Conservation (phyloP, 2,797 vertebrate species). For the Graptemys geographica region DNA sequence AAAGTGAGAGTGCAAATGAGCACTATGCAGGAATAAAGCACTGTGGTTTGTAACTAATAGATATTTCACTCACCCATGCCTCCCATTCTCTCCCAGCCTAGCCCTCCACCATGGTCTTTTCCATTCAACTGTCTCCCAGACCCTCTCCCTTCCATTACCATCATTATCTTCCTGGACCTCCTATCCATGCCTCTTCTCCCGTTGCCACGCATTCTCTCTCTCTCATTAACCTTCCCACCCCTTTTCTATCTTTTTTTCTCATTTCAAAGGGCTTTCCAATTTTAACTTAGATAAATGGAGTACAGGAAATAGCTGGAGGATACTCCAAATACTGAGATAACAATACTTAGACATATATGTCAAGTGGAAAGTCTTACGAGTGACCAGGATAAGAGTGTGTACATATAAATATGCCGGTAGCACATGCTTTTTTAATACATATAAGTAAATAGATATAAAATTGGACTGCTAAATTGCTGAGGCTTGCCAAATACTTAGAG, state of each 20-base stretch:
- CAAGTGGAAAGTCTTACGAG: not conserved
- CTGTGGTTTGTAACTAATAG: not conserved
- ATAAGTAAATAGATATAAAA: not conserved
- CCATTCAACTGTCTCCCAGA: not conserved
- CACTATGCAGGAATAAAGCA: not conserved
- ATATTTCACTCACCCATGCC: not conserved
- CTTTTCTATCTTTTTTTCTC: not conserved
- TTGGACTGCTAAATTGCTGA: slow-evolving; percentile 19
- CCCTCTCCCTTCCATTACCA: not conserved
- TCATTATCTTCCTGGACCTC: not conserved
- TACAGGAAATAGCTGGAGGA: not conserved
- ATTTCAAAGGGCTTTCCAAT: not conserved
- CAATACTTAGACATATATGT: not conserved
- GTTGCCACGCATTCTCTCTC: not conserved
- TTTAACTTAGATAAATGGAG: not conserved
- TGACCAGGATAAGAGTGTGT: not conserved
- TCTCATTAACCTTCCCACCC: not conserved
- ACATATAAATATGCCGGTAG: not conserved
- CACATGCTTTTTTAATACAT: not conserved
- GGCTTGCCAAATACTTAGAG: slow-evolving; percentile 33
- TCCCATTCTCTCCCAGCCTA: not conserved
- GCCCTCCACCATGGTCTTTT: not conserved
- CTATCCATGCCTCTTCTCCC: not conserved
- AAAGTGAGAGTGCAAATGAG: not conserved
- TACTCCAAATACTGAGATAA: not conserved